Evolutionary conservation across 2,113 vertebrate species (phyloP).

Genomic region (Brachyhypopomus occidentalis): DNA sequence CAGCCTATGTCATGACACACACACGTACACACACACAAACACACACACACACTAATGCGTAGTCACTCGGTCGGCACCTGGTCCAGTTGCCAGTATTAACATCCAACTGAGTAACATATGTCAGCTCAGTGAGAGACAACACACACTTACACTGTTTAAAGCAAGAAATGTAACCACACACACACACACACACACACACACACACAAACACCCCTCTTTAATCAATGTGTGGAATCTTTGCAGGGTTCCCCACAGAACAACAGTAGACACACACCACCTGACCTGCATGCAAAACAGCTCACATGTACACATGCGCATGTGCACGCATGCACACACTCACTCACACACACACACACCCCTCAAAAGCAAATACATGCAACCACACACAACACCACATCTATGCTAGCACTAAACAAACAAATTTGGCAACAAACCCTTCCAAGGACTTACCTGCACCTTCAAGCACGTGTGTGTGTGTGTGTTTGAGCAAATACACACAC

Average conservation of each 20-base stretch:
- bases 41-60: neutral
- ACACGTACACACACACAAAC: conserved; percentile 4
- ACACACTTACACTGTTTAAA: neutral
- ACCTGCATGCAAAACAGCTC: conserved; percentile 76
- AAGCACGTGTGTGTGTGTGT: neutral
- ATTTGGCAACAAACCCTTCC: conserved; percentile 5
- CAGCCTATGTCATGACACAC: neutral
- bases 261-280: conserved; percentile 67
- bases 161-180: neutral
- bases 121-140: conserved; percentile 18
- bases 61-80: conserved; percentile 12
- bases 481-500: conserved; percentile 11
- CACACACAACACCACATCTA: conserved; percentile 61
- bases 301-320: conserved; percentile 17
- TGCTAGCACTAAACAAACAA: conserved; percentile 62
- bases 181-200: conserved; percentile 35
- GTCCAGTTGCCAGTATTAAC: conserved; percentile 36
- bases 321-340: conserved; percentile 2
- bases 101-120: conserved; percentile 50
- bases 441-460: conserved; percentile 50
- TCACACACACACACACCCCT: conserved; percentile 15
- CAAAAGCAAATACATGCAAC: neutral
- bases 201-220: conserved; percentile 24
- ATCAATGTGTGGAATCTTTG: conserved; percentile 37
- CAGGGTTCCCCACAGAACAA: conserved; percentile 54